Percentiles rank a stretch among this genome's conserved stretches.
Conservation (phyloP, 1,140 invertebrate genomes). For the Brachionus angularis region DNA sequence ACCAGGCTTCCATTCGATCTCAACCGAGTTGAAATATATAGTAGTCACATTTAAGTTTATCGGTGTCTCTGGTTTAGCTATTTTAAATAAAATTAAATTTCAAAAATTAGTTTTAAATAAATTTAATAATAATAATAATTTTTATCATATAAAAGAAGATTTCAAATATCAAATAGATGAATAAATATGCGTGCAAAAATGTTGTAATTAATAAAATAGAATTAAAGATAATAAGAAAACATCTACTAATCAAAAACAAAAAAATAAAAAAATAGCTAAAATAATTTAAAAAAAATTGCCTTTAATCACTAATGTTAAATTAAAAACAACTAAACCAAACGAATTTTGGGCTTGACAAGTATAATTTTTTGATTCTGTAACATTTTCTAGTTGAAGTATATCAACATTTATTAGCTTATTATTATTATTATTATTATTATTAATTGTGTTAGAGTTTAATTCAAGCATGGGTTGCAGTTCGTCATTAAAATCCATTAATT, state of each 20-base stretch:
- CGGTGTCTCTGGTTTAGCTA: slow-evolving; percentile 38
- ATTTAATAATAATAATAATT: too few species aligned
- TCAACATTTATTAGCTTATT: slow-evolving; percentile 27
- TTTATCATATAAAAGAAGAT: too few species aligned
- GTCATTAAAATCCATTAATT: slow-evolving; percentile 2
- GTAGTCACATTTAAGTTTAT: slow-evolving; percentile 11
- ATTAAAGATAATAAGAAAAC: too few species aligned
- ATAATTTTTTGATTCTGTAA: slow-evolving; percentile 29
- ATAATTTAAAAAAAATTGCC: slow-evolving; percentile 34
- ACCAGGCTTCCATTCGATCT: slow-evolving; percentile 39
- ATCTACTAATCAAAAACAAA: too few species aligned
- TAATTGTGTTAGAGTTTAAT: not conserved
- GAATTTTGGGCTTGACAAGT: slow-evolving; percentile 43
- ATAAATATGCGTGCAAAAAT: too few species aligned
- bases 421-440: not conserved
- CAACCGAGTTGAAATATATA: slow-evolving; percentile 32
- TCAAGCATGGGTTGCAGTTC: not conserved
- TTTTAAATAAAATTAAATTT: not conserved
- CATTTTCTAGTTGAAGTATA: slow-evolving; percentile 27
- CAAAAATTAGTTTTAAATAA: not conserved
- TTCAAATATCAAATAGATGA: too few species aligned
- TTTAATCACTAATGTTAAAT: slow-evolving; percentile 32
- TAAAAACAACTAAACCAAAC: slow-evolving; percentile 37
- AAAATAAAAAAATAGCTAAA: not conserved
- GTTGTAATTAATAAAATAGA: too few species aligned